Evolutionary conservation across 2,888 invertebrate species (phyloP).

Genomic region (Hanleya hanleyi): DNA sequence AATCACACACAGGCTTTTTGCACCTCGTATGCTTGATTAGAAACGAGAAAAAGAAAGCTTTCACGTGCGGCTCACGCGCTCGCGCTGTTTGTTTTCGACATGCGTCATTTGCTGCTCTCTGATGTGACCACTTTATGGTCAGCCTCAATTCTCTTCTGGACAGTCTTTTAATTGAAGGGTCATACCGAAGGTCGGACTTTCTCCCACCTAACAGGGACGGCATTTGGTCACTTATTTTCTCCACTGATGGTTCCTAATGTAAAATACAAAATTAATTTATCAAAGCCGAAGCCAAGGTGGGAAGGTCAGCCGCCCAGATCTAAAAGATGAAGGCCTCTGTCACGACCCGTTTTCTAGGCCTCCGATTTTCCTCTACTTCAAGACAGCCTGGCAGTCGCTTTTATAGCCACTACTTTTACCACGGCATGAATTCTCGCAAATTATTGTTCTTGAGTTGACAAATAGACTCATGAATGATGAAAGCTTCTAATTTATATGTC

Average conservation of each 20-base stretch:
- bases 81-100: not conserved
- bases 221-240: conserved; percentile 7
- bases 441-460: too few relatives aligned
- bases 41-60: not conserved
- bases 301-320: not conserved
- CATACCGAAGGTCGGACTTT: not conserved
- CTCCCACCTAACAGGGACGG: not conserved
- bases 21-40: not conserved
- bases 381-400: too few relatives aligned
- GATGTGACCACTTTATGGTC: not conserved
- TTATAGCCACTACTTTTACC: too few relatives aligned
- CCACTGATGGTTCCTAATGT: not conserved
- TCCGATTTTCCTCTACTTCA: too few relatives aligned
- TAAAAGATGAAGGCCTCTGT: too few relatives aligned
- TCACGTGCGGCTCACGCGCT: not conserved
- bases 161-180: not conserved
- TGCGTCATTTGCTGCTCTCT: not conserved
- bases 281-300: not conserved
- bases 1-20: not conserved
- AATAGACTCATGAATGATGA: too few relatives aligned
- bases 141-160: not conserved
- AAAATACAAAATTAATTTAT: conserved; percentile 12
- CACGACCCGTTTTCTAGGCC: too few relatives aligned
- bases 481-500: too few relatives aligned
- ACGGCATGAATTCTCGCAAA: too few relatives aligned